Evolutionary conservation across 2,113 vertebrate species (phyloP), one percentile per base, ranked within the genome.

Genomic region (Drymodes brunneopygia): DNA sequence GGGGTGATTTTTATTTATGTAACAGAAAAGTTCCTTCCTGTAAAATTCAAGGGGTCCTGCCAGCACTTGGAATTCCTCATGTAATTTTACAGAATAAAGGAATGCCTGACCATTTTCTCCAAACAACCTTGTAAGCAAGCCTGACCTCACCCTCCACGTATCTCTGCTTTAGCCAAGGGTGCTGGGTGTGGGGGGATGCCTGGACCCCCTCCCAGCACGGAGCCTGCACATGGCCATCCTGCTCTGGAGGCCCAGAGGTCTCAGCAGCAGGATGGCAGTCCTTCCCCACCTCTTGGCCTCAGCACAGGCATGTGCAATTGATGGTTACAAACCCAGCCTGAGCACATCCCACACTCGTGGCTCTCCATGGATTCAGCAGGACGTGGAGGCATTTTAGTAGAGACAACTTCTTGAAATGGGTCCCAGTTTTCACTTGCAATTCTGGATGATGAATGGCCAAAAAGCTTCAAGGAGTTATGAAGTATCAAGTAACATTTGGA

Each of bases 291-390:
- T 31, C 81, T 2, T 10, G 13, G 64, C 61, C 86, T 77, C 21
- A 1, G 70, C 2, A 2, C 4, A 40, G 90, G 53, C 44, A 75
- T 0, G 0, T 0, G 3, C 47, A 38, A 67, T 5, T 18, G 42
- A 38, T 3, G 3, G 31, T 23, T 71, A 74, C 33, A 51, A 61
- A 61, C 10, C 15, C 79, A 75, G 73, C 65, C 47, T 29, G 13
- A 54, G 35, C 1, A 0, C 2, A 35, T 6, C 13, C 57, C 27
- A 8, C 9, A 22, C 62, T 53, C 0, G 0, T 3, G 29, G 53
- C 35, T 75, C 62, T 65, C 58, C 7, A 0, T 0, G 53, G 78
- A 50, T n/a, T 70, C 38, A 3, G 57, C 53, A 65, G 53, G 53
- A 69, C 5, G 15, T 15, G 44, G 18, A 65, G 44, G 33, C 35